Percentiles rank a stretch among this genome's conserved stretches.
Conservation (phyloP, 2,888 invertebrate genomes). For the Villa cingulata region DNA sequence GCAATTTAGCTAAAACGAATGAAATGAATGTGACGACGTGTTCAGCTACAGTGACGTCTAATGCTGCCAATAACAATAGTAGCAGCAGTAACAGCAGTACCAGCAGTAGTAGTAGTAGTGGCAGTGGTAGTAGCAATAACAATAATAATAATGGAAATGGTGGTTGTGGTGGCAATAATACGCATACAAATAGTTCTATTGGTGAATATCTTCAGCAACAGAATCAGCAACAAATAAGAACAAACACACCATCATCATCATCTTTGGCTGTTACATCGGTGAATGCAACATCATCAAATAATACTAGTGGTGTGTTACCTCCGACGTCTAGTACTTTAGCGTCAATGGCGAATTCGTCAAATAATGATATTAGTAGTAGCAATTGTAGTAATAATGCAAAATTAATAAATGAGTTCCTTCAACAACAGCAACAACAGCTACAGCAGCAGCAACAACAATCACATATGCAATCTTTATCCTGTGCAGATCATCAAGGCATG, state of each 20-base stretch:
- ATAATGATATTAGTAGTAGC: slow-evolving; percentile 16
- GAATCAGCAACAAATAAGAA: slow-evolving; percentile 4
- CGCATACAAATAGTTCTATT: background rate
- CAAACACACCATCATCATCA: slow-evolving; percentile 6
- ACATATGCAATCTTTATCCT: slow-evolving; percentile 16
- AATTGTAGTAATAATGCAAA: slow-evolving; percentile 24
- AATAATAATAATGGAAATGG: background rate
- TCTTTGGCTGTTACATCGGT: background rate
- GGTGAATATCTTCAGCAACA: slow-evolving; percentile 2
- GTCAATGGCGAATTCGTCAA: slow-evolving; percentile 21
- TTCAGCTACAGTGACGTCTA: slow-evolving; percentile 1
- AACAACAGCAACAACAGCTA: slow-evolving; percentile 27
- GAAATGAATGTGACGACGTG: background rate
- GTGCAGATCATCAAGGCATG: slow-evolving; percentile 29
- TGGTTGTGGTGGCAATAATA: slow-evolving; percentile 1
- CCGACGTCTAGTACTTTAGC: slow-evolving; percentile 14
- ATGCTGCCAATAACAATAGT: slow-evolving; percentile 13
- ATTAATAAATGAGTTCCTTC: slow-evolving; percentile 31
- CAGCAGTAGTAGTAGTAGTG: slow-evolving; percentile 2
- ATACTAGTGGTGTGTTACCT: slow-evolving; percentile 1
- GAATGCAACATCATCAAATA: background rate
- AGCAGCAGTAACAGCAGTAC: slow-evolving; percentile 14
- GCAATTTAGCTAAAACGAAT: background rate
- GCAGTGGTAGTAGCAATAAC: background rate
- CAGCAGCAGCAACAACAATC: slow-evolving; percentile 21